Base-by-base conservation (phyloP, 2,113 vertebrate species). In the Brachyhypopomus gauderio region DNA sequence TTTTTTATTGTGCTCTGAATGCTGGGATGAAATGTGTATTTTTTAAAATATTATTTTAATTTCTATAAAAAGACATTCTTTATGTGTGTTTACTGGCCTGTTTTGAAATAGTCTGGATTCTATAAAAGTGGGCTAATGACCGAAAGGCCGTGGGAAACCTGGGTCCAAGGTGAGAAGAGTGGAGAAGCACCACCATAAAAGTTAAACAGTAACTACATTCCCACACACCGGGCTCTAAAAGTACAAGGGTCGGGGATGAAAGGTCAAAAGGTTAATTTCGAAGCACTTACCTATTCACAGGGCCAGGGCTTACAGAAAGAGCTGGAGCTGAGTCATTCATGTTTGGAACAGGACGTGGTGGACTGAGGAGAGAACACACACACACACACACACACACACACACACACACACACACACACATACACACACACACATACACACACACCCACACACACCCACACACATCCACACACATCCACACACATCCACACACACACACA, bases 251-350 rank as follows among this genome's bases (percentile, higher is more conserved):
- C 48, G 74, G 55, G 45, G 45, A 2, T 14, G 45, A 52, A 52
- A 52, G 45, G 45, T 52, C 12, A 14, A 52, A 52, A 52, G 45
- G 9, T 52, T 52, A 9, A 41, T 41, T 6, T n/a, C 25, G 63
- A 22, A 63, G 22, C 7, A 12, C 77, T 20, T 92, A 99, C 97
- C 97, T 97, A 87, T 96, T 96, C 3, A 94, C 94, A 2, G 96
- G 94, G 0, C 94, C 94, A 0, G 93, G 93, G 0, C 88, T 94
- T 81, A 93, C 90, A 0, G 95, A 93, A 76, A 95, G 95, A 84
- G 90, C 71, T 85, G 93, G 89, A 92, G 95, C 83, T 82, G 95
- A 86, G 77, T 98, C 95, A 0, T 91, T 96, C 94, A 95, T 94
- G 36, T 86, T 82, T 58, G 83, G 86, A 79, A 93, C 56, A 0